Evolutionary conservation across 1,140 invertebrate genomes (phyloP).

Genomic region (Probaryconus sp.): DNA sequence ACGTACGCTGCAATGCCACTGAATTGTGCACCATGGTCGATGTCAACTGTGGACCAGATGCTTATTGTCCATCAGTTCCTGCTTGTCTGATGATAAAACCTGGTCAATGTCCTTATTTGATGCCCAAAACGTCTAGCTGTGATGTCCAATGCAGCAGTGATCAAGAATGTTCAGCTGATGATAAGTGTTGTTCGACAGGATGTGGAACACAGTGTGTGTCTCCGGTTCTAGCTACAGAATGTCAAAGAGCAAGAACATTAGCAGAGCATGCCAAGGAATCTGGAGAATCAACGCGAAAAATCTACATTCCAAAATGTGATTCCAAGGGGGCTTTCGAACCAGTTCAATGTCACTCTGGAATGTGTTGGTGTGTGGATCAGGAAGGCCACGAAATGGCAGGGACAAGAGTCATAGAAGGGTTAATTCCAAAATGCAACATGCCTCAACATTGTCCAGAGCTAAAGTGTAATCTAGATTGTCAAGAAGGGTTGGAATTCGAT

Average conservation of each 20-base stretch:
- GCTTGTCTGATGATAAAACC: constrained; percentile 86
- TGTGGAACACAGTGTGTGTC: constrained; percentile 89
- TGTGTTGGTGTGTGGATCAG: constrained; percentile 94
- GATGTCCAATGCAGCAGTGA: constrained; percentile 88
- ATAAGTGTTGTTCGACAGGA: constrained; percentile 90
- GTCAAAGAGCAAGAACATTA: constrained; percentile 84
- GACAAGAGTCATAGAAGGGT: constrained; percentile 76
- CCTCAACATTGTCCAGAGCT: constrained; percentile 81
- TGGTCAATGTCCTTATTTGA: constrained; percentile 88
- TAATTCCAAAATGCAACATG: constrained; percentile 69
- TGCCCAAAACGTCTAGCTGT: constrained; percentile 86
- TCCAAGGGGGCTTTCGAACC: constrained; percentile 85
- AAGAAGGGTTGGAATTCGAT: constrained; percentile 84
- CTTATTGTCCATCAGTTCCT: constrained; percentile 89
- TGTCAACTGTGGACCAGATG: constrained; percentile 85
- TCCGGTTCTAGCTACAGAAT: constrained; percentile 86
- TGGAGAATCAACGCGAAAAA: constrained; percentile 84
- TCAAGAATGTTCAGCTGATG: constrained; percentile 83
- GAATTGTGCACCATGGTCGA: constrained; percentile 88
- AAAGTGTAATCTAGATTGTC: constrained; percentile 82
- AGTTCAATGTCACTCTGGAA: constrained; percentile 88
- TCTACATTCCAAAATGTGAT: constrained; percentile 89
- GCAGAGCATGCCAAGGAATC: constrained; percentile 87
- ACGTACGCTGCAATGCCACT: constrained; percentile 80
- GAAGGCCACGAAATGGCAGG: constrained; percentile 88